Evolutionary conservation across 2,888 invertebrate genomes (phyloP).

Genomic region (Macaria liturata): DNA sequence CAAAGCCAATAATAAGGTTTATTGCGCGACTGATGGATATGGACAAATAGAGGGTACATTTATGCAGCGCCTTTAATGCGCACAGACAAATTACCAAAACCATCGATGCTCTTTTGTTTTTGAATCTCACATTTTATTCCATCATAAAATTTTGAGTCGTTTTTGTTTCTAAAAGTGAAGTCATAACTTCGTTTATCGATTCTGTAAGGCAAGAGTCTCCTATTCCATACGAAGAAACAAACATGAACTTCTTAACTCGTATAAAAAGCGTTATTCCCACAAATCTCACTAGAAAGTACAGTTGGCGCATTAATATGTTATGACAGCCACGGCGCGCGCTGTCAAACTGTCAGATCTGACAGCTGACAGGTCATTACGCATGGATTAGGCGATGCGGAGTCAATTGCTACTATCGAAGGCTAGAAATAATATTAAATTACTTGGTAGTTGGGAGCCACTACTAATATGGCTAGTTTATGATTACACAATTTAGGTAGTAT

Average conservation of each 20-base stretch:
- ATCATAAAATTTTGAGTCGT: too few relatives aligned
- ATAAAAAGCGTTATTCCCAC: constrained; percentile 14
- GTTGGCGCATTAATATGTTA: constrained; percentile 33
- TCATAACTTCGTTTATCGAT: too few relatives aligned
- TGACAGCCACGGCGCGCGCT: constrained; percentile 21
- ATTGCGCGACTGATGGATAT: constrained; percentile 39
- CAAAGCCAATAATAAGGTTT: constrained; percentile 70
- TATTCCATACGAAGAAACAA: background rate
- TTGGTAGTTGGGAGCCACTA: constrained; percentile 16
- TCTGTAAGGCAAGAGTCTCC: too few relatives aligned
- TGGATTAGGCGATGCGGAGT: constrained; percentile 31
- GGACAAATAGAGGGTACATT: constrained; percentile 37
- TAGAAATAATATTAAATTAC: constrained; percentile 21
- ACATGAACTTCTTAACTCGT: background rate
- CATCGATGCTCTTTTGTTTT: too few relatives aligned
- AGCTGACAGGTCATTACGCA: constrained; percentile 35
- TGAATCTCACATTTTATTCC: too few relatives aligned
- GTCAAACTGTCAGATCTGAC: constrained; percentile 48
- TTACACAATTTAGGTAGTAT: constrained; percentile 7
- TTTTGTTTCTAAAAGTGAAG: too few relatives aligned
- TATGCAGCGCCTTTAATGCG: constrained; percentile 34
- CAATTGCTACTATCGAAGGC: constrained; percentile 21
- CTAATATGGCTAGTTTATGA: constrained; percentile 5
- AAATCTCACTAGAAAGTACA: constrained; percentile 32
- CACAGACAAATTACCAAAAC: background rate